Evolutionary conservation across 1,140 invertebrate genomes (phyloP), one percentile per base, ranked within the genome.

Genomic region (Coptotermes formosanus): DNA sequence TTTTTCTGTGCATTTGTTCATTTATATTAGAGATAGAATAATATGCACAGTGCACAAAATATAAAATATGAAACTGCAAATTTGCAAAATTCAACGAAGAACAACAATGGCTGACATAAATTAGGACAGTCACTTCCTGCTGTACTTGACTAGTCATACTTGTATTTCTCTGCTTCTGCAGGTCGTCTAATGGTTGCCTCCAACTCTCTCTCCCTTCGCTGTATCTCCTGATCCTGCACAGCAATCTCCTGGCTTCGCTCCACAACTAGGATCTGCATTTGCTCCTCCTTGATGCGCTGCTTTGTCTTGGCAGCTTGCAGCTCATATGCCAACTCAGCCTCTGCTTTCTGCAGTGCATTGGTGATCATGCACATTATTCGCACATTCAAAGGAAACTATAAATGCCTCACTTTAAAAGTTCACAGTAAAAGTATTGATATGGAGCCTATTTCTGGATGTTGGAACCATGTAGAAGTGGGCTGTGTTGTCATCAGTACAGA

Each of bases 241-340:
- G 94, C 93, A 89, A 99, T 99, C 91, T 98, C 96, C 91, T 99
- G 97, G 19, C 95, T 95, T 82, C 98, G 93, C 91, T 99, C 98
- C 43, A 99, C 96, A 1, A 99, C 97, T 88, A 95, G 95, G 52
- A 99, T 97, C 91, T 99, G 97, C 97, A 99, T 99, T 90, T 98
- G 95, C 90, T 99, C 98, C 89, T 99, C 98, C 91, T 98, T 98
- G 88, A 99, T 99, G 87, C 96, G 93, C 90, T 99, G 98, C 88
- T 98, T 97, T 0, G 97, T 99, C 91, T 99, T 99, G 1, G 98
- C 98, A 44, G 97, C 97, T 94, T 99, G 96, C 82, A 99, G 91
- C 89, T 98, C 96, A 90, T 97, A 99, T 3, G 98, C 97, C 93
- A 99, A 94, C 90, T 99, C 97, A 32, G 98, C 97, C 92, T 98